A percentile compares a stretch with the other conserved stretches of the same genome.
These are phyloP conservation scores for Amphiprion percula DNA, from an alignment of 2,113 vertebrate genomes.

Conservation along the genomic window DNA sequence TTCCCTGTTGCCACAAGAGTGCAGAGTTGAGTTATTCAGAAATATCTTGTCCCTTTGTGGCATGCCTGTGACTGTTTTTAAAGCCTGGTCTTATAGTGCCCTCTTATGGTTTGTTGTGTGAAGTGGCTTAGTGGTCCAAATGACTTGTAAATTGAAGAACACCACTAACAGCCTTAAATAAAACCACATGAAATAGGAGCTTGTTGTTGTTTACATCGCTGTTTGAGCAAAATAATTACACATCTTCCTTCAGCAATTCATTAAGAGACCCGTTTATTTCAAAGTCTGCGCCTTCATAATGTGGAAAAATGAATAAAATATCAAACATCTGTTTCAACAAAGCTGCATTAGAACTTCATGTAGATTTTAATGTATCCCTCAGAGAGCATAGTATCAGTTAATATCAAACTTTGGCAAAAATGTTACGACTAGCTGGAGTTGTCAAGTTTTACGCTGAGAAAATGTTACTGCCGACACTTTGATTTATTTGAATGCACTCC, in stretches of 20 bases:
- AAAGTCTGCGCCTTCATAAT: background rate
- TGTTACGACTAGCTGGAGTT: constrained; percentile 2
- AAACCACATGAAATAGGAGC: background rate
- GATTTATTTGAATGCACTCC: constrained; percentile 29
- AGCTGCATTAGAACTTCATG: constrained; percentile 11
- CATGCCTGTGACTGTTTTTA: background rate
- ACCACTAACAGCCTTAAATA: background rate
- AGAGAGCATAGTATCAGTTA: constrained; percentile 19
- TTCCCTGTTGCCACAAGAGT: constrained; percentile 66
- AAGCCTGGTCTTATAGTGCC: constrained; percentile 70
- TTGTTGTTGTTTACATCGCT: no score
- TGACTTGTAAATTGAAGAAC: background rate
- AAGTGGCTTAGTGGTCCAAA: background rate
- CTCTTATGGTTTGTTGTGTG: constrained; percentile 68
- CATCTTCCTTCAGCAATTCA: background rate
- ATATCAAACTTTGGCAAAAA: background rate
- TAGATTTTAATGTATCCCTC: constrained; percentile 9
- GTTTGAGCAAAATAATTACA: no score
- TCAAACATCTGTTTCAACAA: constrained; percentile 2
- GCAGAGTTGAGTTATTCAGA: constrained; percentile 58
- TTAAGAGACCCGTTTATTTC: background rate
- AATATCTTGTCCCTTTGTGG: background rate
- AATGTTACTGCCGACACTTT: constrained; percentile 19
- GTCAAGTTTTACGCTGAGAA: background rate
- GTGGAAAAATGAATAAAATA: constrained; percentile 3